phyloP scores from a whole-genome alignment of 2,113 vertebrate genomes.

The Paedocypris sp. region DNA sequence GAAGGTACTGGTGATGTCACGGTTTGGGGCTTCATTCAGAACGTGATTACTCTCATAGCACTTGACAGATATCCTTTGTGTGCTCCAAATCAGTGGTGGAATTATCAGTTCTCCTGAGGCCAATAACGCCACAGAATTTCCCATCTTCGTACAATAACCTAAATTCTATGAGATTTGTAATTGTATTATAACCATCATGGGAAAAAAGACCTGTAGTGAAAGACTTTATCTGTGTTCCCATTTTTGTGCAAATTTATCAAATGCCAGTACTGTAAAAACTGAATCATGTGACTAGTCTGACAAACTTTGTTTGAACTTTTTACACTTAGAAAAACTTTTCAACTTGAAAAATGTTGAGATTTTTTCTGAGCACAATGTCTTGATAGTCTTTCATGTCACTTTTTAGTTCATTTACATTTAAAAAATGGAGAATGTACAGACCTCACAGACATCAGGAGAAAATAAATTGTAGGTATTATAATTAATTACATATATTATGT shows the following conservation, averaged over 20 bases:
- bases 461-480: no score
- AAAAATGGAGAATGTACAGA: no score
- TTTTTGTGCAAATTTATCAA: neutral
- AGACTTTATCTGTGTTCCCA: slow-evolving; percentile 16
- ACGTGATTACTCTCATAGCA: slow-evolving; percentile 14
- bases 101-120: neutral
- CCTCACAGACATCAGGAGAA: no score
- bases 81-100: neutral
- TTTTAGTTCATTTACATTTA: no score
- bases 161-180: neutral
- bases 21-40: slow-evolving; percentile 4
- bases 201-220: neutral
- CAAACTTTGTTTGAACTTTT: no score
- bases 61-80: slow-evolving; percentile 21
- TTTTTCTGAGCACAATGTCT: no score
- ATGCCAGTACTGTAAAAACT: no score
- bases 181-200: slow-evolving; percentile 2
- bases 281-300: no score
- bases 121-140: slow-evolving; percentile 4
- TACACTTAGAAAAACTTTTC: no score
- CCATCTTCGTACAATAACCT: slow-evolving; percentile 1
- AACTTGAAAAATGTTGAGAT: no score
- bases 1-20: neutral
- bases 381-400: no score
- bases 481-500: no score